Evolutionary conservation across 2,888 invertebrate genomes (phyloP).

Genomic region (Invenusta paracnida): DNA sequence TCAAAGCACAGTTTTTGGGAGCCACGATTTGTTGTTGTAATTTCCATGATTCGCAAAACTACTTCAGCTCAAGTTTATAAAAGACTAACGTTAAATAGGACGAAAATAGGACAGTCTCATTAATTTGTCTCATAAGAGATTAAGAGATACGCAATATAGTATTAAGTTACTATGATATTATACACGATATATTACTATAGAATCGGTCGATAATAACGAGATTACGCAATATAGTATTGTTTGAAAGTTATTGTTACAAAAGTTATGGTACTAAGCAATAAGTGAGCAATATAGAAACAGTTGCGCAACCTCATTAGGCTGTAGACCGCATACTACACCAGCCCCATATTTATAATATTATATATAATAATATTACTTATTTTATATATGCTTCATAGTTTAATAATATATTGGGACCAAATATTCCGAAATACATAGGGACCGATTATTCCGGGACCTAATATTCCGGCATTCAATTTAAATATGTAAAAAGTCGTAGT

Average conservation of each 20-base stretch:
- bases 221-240: not conserved
- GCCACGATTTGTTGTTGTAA: not conserved
- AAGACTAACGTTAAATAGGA: not conserved
- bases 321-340: not conserved
- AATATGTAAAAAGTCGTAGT: no score
- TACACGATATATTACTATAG: not conserved
- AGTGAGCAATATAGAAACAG: not conserved
- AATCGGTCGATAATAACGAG: not conserved
- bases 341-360: not conserved
- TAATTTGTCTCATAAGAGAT: not conserved
- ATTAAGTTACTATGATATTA: not conserved
- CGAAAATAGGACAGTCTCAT: not conserved
- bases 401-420: not conserved
- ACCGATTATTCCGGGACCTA: not conserved
- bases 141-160: not conserved
- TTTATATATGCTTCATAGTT: not conserved
- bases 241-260: not conserved
- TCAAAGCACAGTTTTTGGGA: not conserved
- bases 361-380: not conserved
- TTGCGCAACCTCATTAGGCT: not conserved
- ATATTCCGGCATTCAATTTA: not conserved
- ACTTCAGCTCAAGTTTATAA: constrained; percentile 44
- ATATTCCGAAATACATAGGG: not conserved
- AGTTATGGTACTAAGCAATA: not conserved
- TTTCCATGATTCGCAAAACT: constrained; percentile 40